Conservation (phyloP, 2,888 invertebrate species). For the Athalia cordata region DNA sequence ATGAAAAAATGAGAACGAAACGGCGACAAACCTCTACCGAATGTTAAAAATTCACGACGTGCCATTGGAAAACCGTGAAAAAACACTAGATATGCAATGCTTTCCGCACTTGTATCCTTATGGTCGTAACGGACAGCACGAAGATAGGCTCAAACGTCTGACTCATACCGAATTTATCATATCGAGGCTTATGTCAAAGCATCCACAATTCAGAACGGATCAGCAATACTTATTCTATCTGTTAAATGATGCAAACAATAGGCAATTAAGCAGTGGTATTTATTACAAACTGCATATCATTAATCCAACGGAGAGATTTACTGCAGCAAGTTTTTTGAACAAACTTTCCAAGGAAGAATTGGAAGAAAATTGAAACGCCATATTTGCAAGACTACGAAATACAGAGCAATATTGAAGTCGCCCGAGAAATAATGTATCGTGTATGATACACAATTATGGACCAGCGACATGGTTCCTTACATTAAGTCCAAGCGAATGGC, state of each 20-base stretch:
- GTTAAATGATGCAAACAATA: conserved; percentile 53
- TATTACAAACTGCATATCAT: conserved; percentile 52
- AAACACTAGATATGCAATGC: too few relatives aligned
- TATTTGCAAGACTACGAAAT: conserved; percentile 49
- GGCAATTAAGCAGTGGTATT: conserved; percentile 52
- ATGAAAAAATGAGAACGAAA: too few relatives aligned
- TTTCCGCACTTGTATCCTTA: too few relatives aligned
- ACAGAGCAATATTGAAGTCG: conserved; percentile 51
- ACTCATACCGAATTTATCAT: conserved; percentile 52
- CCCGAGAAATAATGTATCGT: conserved; percentile 51
- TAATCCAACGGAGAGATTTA: conserved; percentile 48
- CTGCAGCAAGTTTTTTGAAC: conserved; percentile 50
- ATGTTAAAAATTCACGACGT: too few relatives aligned
- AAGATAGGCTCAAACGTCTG: conserved; percentile 49
- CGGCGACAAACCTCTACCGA: too few relatives aligned
- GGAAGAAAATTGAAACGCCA: too few relatives aligned
- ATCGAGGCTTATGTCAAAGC: conserved; percentile 50
- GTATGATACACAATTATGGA: conserved; percentile 42
- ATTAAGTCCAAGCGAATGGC: too few relatives aligned
- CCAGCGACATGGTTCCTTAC: too few relatives aligned
- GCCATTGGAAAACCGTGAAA: too few relatives aligned
- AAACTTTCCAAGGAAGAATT: conserved; percentile 20
- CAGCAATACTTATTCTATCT: conserved; percentile 54
- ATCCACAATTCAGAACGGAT: conserved; percentile 43
- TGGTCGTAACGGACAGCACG: conserved; percentile 50